These are phyloP conservation scores for Myripristis murdjan DNA, from an alignment of 2,797 vertebrate species.

Conservation along the genomic window DNA sequence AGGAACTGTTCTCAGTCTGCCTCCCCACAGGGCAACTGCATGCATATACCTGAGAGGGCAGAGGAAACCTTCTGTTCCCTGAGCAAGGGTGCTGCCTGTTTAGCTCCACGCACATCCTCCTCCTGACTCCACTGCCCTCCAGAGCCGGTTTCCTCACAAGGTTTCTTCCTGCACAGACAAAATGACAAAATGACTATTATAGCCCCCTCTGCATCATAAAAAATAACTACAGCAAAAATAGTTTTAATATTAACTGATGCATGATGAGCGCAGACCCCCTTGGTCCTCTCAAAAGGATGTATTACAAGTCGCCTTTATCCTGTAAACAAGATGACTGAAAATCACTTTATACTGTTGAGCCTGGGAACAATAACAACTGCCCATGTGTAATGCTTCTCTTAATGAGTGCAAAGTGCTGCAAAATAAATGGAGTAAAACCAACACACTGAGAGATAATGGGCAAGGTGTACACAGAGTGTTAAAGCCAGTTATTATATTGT, in stretches of 20 bases:
- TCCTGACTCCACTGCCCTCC: slow-evolving; percentile 75
- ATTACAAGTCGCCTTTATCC: not conserved
- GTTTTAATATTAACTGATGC: not conserved
- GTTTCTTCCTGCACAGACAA: slow-evolving; percentile 59
- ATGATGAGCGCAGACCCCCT: not conserved
- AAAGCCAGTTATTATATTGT: not conserved
- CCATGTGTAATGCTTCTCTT: not conserved
- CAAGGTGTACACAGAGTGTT: not conserved
- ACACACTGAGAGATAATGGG: not conserved
- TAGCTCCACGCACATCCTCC: slow-evolving; percentile 76
- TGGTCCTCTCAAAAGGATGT: not conserved
- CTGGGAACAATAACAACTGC: not conserved
- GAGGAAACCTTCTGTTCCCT: slow-evolving; percentile 70
- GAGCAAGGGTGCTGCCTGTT: slow-evolving; percentile 75
- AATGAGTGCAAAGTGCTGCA: not conserved
- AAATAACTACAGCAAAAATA: not conserved
- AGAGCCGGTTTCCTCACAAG: slow-evolving; percentile 63
- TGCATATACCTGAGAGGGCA: slow-evolving; percentile 61
- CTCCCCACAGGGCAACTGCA: slow-evolving; percentile 42
- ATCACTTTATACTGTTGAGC: not conserved
- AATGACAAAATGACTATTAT: too few species aligned
- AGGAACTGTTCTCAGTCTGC: slow-evolving; percentile 43
- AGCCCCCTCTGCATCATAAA: not conserved
- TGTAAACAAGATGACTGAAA: slow-evolving; percentile 4
- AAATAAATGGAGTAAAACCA: slow-evolving; percentile 3